These are phyloP conservation scores for Malaclemys terrapin DNA, from an alignment of 2,113 vertebrate species.

Conservation along the genomic window DNA sequence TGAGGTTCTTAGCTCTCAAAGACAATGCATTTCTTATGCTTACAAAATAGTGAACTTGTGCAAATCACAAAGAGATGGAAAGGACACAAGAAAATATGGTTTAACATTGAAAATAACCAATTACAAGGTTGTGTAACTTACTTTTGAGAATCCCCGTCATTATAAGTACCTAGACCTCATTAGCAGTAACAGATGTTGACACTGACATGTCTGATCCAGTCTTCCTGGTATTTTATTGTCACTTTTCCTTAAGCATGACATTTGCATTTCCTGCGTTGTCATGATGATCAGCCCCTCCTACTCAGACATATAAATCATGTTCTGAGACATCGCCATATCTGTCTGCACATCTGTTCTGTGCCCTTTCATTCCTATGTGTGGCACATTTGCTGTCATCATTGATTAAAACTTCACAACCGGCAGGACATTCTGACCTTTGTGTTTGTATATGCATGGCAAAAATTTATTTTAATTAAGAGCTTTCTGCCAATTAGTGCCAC, in stretches of 20 bases:
- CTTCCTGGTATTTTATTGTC: conserved; percentile 27
- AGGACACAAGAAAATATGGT: not conserved
- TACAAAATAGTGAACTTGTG: not conserved
- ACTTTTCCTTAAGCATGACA: conserved; percentile 19
- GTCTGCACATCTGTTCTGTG: conserved; percentile 37
- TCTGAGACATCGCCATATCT: not conserved
- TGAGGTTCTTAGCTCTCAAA: not conserved
- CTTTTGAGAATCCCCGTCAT: not conserved
- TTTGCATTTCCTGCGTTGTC: not conserved
- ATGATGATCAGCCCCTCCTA: not conserved
- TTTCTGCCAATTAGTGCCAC: conserved; percentile 52
- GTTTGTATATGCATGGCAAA: conserved; percentile 42
- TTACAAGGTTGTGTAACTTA: not conserved
- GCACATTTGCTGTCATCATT: conserved; percentile 12
- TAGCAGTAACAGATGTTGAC: not conserved
- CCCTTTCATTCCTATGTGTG: conserved; percentile 16
- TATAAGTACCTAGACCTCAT: not conserved
- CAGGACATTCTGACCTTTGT: conserved; percentile 57
- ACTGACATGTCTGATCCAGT: not conserved
- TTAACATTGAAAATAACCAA: not conserved
- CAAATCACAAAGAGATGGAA: not conserved
- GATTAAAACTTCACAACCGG: conserved; percentile 42
- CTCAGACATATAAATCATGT: not conserved
- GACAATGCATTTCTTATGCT: not conserved
- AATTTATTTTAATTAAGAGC: conserved; percentile 63